Evolutionary conservation across 2,797 vertebrate genomes (phyloP).

Genomic region (Silurus lanzhouensis): DNA sequence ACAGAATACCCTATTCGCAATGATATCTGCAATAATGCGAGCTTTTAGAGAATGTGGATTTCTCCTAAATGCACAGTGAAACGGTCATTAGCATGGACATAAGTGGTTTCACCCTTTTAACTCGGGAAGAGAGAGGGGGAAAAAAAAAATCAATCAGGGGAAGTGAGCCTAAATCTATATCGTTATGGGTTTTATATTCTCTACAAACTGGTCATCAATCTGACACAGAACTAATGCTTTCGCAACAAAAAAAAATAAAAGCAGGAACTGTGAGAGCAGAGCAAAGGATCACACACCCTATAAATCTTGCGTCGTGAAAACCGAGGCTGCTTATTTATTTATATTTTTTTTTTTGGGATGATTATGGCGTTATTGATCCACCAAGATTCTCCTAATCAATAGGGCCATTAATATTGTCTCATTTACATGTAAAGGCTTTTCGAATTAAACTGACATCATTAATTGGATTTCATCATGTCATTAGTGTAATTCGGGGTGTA

Average conservation of each 20-base stretch:
- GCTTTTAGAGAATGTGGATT: conserved; percentile 77
- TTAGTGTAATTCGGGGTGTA: conserved; percentile 34
- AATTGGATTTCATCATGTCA: conserved; percentile 45
- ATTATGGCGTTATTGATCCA: conserved; percentile 26
- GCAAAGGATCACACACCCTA: conserved; percentile 14
- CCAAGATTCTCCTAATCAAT: conserved; percentile 40
- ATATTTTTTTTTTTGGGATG: neutral
- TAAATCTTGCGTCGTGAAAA: neutral
- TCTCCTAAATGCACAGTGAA: conserved; percentile 76
- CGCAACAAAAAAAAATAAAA: conserved; percentile 11
- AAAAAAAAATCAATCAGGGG: conserved; percentile 76
- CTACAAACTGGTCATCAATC: conserved; percentile 72
- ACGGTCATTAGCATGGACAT: conserved; percentile 81
- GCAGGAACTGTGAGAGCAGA: conserved; percentile 31
- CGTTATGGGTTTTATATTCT: conserved; percentile 75
- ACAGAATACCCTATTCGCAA: conserved; percentile 69
- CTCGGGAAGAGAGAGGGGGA: conserved; percentile 54
- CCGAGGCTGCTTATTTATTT: conserved; percentile 2
- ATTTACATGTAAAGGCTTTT: conserved; percentile 39
- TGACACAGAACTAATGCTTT: conserved; percentile 65
- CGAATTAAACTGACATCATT: conserved; percentile 33
- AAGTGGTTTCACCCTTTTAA: conserved; percentile 82
- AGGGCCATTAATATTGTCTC: conserved; percentile 48
- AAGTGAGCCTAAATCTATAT: conserved; percentile 79
- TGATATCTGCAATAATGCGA: conserved; percentile 80